Conservation (phyloP, 2,888 invertebrate species). For the Sinopyrophorus schimmeli region DNA sequence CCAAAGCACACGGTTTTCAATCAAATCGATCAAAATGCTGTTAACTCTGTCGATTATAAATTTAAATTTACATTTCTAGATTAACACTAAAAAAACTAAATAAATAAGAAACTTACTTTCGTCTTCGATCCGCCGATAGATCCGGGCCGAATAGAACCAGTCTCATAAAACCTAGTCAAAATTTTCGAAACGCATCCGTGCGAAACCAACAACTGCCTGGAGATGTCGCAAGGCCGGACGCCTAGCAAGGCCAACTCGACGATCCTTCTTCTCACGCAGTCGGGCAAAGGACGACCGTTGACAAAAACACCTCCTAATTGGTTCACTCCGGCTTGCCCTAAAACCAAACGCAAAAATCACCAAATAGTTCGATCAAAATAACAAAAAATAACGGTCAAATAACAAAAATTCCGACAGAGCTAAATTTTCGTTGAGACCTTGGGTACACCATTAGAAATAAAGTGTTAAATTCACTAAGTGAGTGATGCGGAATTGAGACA, state of each 20-base stretch:
- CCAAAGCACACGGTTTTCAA: too few species aligned
- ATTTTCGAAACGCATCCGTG: conserved; percentile 98
- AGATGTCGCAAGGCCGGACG: conserved; percentile 95
- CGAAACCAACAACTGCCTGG: conserved; percentile 90
- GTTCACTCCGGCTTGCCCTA: conserved; percentile 96
- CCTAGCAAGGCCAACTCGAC: conserved; percentile 94
- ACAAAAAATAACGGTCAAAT: background rate
- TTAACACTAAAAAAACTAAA: too few species aligned
- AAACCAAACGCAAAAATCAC: too few species aligned
- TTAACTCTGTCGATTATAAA: too few species aligned
- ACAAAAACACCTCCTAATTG: conserved; percentile 97
- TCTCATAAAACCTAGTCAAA: conserved; percentile 94
- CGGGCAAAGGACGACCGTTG: conserved; percentile 95
- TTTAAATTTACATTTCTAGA: background rate
- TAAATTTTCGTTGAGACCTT: too few species aligned
- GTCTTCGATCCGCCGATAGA: conserved; percentile 95
- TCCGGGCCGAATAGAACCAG: conserved; percentile 93
- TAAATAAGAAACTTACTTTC: conserved; percentile 68
- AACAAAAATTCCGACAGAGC: too few species aligned
- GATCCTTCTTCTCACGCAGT: conserved; percentile 89
- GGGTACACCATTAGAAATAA: too few species aligned
- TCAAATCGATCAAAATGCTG: too few species aligned
- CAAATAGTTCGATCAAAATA: too few species aligned
- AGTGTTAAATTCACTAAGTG: too few species aligned
- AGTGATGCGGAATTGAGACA: too few species aligned